Percentiles rank a stretch among this genome's conserved stretches.
Evolutionary conservation across 2,888 invertebrate genomes (phyloP).

Genomic region (Pomacea canaliculata): DNA sequence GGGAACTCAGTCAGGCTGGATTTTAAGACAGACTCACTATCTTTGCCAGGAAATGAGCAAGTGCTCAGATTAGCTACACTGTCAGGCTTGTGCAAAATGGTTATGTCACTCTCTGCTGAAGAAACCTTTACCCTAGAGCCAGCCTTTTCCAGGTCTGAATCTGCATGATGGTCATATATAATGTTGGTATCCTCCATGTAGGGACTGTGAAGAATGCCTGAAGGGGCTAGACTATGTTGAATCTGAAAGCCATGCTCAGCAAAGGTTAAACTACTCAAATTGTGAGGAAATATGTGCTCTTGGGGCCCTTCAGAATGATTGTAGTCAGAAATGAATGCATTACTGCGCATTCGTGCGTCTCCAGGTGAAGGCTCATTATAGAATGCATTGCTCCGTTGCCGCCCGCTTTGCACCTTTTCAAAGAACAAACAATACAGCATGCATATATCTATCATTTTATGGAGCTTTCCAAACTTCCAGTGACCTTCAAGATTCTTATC

Average conservation of each 20-base stretch:
- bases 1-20: background rate
- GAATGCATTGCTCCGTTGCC: constrained; percentile 16
- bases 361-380: background rate
- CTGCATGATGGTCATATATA: background rate
- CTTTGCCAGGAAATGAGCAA: constrained; percentile 36
- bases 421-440: too few relatives aligned
- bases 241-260: background rate
- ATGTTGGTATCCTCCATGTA: background rate
- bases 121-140: constrained; percentile 19
- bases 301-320: background rate
- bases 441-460: too few relatives aligned
- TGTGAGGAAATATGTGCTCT: background rate
- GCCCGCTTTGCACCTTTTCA: background rate
- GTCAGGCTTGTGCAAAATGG: constrained; percentile 78
- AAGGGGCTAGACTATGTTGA: background rate
- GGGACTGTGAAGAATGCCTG: background rate
- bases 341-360: background rate
- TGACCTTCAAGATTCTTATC: too few relatives aligned
- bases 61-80: constrained; percentile 78
- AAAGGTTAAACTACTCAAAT: too few relatives aligned
- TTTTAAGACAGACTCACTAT: background rate
- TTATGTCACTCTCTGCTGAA: constrained; percentile 75
- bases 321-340: constrained; percentile 12
- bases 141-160: background rate
- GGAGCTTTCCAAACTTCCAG: too few relatives aligned